Percentiles rank a stretch among this genome's conserved stretches.
These are phyloP conservation scores for Chloroceryle inda DNA, from an alignment of 2,797 vertebrate species.

Conservation along the genomic window DNA sequence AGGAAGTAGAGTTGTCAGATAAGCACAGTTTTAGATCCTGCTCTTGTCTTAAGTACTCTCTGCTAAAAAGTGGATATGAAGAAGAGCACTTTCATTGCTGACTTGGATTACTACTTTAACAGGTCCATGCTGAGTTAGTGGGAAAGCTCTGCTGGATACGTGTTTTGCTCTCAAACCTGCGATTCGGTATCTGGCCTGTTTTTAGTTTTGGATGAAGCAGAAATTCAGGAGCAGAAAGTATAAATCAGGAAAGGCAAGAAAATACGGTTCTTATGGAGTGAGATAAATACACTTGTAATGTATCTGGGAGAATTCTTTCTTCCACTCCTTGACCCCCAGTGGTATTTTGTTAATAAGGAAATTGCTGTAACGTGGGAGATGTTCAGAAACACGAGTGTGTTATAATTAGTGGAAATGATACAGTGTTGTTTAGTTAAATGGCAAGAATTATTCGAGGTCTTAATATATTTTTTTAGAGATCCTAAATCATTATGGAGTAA, in stretches of 20 bases:
- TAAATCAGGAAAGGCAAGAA: slow-evolving; percentile 40
- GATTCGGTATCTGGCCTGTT: not conserved
- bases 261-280: not conserved
- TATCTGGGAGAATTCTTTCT: not conserved
- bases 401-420: not conserved
- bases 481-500: not conserved
- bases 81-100: not conserved
- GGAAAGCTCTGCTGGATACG: not conserved
- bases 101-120: not conserved
- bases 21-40: not conserved
- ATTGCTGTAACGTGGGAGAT: not conserved
- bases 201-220: slow-evolving; percentile 41
- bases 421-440: not conserved
- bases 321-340: not conserved
- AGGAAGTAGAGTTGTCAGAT: not conserved
- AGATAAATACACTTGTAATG: slow-evolving; percentile 1
- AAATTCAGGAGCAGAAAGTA: slow-evolving; percentile 10
- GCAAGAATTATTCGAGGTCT: not conserved
- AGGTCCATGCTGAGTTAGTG: not conserved
- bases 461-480: not conserved
- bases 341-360: slow-evolving; percentile 19
- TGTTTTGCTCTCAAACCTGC: not conserved
- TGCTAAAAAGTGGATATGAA: not conserved
- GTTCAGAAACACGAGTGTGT: not conserved
- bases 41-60: not conserved